Evolutionary conservation across 2,797 vertebrate species (phyloP).

Genomic region (Cynodonichthys magdalenae): DNA sequence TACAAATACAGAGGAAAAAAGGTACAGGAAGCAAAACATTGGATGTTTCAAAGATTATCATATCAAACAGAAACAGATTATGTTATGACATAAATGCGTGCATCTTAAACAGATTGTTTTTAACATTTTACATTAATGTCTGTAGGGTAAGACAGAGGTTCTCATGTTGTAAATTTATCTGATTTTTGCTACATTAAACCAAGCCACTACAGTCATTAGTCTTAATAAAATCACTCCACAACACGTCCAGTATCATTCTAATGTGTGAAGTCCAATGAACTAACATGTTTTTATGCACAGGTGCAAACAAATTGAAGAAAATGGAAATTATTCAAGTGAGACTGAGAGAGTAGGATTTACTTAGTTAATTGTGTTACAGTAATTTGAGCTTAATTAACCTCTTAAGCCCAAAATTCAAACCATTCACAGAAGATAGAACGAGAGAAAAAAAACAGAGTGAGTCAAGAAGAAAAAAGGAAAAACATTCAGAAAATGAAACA

Average conservation of each 20-base stretch:
- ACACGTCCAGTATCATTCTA: constrained; percentile 34
- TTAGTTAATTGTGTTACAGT: constrained; percentile 1
- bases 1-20: too few relatives aligned
- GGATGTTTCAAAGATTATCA: background rate
- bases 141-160: constrained; percentile 11
- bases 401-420: constrained; percentile 4
- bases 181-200: constrained; percentile 20
- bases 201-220: constrained; percentile 33
- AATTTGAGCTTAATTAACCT: constrained; percentile 25
- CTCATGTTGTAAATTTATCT: constrained; percentile 4
- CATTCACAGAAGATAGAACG: constrained; percentile 16
- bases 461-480: background rate
- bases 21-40: too few relatives aligned
- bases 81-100: too few relatives aligned
- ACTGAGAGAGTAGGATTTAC: constrained; percentile 7
- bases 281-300: constrained; percentile 34
- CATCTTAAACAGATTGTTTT: background rate
- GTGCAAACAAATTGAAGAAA: constrained; percentile 7
- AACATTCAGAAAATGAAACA: constrained; percentile 13
- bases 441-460: background rate
- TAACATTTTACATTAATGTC: background rate
- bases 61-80: background rate
- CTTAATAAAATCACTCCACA: constrained; percentile 36
- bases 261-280: constrained; percentile 28
- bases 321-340: background rate